Evolutionary conservation across 2,797 vertebrate genomes (phyloP).

Genomic region (Picus viridis): DNA sequence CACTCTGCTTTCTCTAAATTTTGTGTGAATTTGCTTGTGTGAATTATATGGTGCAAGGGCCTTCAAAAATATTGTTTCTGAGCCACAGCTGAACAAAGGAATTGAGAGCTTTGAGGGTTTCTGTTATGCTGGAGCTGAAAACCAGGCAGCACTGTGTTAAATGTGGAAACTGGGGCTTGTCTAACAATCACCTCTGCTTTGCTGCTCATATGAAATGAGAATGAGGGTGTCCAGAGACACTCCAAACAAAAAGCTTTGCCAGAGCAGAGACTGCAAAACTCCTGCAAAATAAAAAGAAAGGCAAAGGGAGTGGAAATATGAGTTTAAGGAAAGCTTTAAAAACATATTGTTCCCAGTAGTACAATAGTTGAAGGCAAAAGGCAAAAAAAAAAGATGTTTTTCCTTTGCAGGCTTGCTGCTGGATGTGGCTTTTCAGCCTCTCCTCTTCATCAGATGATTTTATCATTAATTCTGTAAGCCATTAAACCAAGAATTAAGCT

Average conservation of each 20-base stretch:
- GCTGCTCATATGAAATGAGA: neutral
- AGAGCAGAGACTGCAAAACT: neutral
- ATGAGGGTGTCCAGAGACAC: neutral
- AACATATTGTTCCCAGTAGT: neutral
- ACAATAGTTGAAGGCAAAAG: neutral
- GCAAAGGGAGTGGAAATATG: neutral
- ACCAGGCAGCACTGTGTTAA: neutral
- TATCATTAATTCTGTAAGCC: neutral
- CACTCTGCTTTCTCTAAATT: neutral
- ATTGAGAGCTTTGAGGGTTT: neutral
- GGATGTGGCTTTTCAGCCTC: neutral
- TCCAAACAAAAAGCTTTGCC: neutral
- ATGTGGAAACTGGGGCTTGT: neutral
- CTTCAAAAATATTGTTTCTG: neutral
- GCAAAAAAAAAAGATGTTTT: neutral
- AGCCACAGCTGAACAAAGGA: neutral
- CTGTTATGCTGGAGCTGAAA: neutral
- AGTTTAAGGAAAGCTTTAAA: neutral
- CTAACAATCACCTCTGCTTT: neutral
- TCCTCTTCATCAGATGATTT: neutral
- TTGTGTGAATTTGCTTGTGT: neutral
- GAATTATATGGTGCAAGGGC: neutral
- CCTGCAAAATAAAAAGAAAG: neutral
- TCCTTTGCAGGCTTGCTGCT: neutral
- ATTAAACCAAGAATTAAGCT: neutral